Percentiles rank a stretch among this genome's conserved stretches.
Conservation (phyloP, 2,113 vertebrate species). For the Asarcornis scutulata region DNA sequence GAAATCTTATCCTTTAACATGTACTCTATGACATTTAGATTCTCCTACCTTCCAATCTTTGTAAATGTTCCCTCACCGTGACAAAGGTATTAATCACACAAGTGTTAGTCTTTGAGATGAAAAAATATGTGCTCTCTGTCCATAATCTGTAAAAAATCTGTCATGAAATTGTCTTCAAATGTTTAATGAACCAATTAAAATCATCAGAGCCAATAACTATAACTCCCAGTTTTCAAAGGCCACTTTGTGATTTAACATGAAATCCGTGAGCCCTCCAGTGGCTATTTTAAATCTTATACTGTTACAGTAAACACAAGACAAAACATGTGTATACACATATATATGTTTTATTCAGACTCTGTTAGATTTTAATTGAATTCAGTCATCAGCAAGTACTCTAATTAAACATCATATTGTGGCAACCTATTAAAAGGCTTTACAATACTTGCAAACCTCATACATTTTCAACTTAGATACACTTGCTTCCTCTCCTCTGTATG, state of each 20-base stretch:
- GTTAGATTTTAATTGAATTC: not conserved
- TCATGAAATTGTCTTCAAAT: not conserved
- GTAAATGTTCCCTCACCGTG: not conserved
- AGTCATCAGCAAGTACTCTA: not conserved
- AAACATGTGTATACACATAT: not conserved
- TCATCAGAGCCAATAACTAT: not conserved
- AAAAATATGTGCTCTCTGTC: not conserved
- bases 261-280: slow-evolving; percentile 51
- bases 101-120: not conserved
- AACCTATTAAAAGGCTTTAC: not conserved
- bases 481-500: not conserved
- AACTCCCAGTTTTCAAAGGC: not conserved
- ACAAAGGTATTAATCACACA: not conserved
- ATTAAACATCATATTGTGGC: not conserved
- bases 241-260: not conserved
- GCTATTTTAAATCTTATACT: not conserved
- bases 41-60: not conserved
- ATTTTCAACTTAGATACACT: not conserved
- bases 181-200: not conserved
- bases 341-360: not conserved
- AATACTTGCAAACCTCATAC: not conserved
- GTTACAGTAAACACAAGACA: not conserved
- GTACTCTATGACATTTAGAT: not conserved
- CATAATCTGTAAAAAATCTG: not conserved
- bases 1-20: not conserved